A percentile compares a stretch with the other conserved stretches of the same genome.
Evolutionary conservation across 2,113 vertebrate genomes (phyloP).

Genomic region (Pseudopipra pipra): DNA sequence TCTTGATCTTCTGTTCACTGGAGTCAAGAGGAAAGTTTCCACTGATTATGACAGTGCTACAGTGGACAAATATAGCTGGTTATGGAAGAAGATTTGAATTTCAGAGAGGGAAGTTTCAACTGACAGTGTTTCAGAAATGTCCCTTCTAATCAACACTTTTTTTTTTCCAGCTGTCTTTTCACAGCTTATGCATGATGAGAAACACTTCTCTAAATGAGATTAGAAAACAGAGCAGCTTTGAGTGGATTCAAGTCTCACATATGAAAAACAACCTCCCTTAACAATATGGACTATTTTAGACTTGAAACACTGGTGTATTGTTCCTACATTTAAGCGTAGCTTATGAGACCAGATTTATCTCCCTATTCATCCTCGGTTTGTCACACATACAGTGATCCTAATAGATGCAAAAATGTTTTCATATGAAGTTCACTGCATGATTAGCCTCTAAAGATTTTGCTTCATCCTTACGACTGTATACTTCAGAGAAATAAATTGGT

Average conservation of each 20-base stretch:
- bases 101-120: neutral
- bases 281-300: neutral
- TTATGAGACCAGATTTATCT: neutral
- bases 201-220: slow-evolving; percentile 19
- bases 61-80: neutral
- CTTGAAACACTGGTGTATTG: neutral
- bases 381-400: neutral
- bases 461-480: neutral
- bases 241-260: neutral
- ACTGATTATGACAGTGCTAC: neutral
- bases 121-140: neutral
- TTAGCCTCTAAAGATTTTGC: neutral
- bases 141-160: slow-evolving; percentile 41
- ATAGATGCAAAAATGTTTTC: neutral
- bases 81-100: neutral
- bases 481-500: neutral
- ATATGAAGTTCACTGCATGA: neutral
- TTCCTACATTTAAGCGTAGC: neutral
- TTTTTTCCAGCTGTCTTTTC: neutral
- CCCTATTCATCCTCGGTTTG: neutral
- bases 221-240: slow-evolving; percentile 6
- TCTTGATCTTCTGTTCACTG: neutral
- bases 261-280: neutral
- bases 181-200: slow-evolving; percentile 7
- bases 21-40: neutral